A percentile compares a stretch with the other conserved stretches of the same genome.
These are phyloP conservation scores for Ptychodera flava DNA, from an alignment of 35 echinoderm and acorn worm species.

Conservation along the genomic window DNA sequence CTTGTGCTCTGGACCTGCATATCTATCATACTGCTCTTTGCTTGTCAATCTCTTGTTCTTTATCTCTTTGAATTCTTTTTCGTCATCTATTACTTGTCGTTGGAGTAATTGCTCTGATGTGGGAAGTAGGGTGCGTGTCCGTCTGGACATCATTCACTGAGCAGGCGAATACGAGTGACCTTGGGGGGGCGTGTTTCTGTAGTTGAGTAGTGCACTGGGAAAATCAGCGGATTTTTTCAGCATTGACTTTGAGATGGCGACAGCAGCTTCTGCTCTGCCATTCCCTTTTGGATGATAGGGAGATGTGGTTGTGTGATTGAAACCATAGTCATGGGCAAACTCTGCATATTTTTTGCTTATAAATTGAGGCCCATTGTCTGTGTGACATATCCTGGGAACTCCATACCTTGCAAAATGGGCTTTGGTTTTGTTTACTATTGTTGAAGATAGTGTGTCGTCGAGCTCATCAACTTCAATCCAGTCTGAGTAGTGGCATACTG, in stretches of 20 bases:
- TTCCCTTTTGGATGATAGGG: no score
- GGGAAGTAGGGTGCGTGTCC: constrained; percentile 45
- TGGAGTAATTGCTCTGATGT: constrained; percentile 36
- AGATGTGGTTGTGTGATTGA: no score
- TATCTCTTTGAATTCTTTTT: no score
- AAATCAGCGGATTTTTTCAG: constrained; percentile 2
- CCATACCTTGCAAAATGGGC: constrained; percentile 30
- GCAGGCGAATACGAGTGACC: constrained; percentile 47
- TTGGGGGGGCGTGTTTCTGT: constrained; percentile 38
- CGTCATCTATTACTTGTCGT: no score
- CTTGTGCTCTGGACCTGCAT: no score
- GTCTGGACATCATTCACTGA: constrained; percentile 63
- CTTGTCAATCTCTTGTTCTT: no score
- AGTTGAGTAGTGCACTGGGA: constrained; percentile 60
- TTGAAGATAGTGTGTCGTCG: constrained; percentile 9
- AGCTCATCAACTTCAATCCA: no score
- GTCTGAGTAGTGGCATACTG: constrained; percentile 43
- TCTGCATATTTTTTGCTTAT: no score
- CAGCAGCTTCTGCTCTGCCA: background rate
- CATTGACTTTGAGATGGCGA: background rate
- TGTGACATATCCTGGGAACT: background rate
- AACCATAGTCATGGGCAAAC: no score
- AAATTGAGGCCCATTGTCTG: constrained; percentile 1
- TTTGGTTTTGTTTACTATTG: constrained; percentile 40
- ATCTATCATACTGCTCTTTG: no score